A percentile compares a stretch with the other conserved stretches of the same genome.
Conservation (phyloP, 2,113 vertebrate genomes). For the Odontophorus gujanensis region DNA sequence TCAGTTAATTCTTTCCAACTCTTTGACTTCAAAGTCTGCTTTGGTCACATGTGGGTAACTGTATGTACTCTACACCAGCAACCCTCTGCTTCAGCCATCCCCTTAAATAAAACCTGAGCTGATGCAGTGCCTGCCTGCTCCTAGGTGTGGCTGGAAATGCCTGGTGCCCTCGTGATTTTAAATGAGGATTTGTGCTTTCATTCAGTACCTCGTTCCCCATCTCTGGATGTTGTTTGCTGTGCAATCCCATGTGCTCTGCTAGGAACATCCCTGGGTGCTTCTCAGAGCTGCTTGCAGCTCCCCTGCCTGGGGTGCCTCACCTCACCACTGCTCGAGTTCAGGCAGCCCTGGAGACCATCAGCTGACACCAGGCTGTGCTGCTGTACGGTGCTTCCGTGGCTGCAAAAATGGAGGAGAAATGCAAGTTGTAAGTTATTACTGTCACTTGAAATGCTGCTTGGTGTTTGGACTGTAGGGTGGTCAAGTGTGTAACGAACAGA, state of each 20-base stretch:
- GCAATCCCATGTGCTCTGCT: background rate
- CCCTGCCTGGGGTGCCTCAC: too few relatives aligned
- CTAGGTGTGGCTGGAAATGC: background rate
- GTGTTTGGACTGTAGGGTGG: background rate
- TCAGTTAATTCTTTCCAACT: background rate
- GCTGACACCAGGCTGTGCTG: background rate
- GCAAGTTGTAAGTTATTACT: background rate
- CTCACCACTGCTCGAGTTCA: accelerated
- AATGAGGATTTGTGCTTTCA: background rate
- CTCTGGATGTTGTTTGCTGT: background rate
- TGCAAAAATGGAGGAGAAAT: background rate
- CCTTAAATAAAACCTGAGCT: background rate
- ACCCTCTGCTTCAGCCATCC: background rate
- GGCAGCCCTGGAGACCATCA: background rate
- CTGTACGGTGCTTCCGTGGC: background rate
- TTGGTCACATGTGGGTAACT: background rate
- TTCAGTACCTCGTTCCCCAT: background rate
- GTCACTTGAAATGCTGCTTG: background rate
- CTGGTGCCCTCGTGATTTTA: background rate
- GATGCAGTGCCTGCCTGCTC: background rate
- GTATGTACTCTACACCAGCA: background rate
- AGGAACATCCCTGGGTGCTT: background rate
- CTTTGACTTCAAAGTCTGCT: background rate
- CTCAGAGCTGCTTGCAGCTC: accelerated
- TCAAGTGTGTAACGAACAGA: background rate